Evolutionary conservation across 2,888 invertebrate genomes (phyloP), one percentile per base, ranked within the genome.

Genomic region (Zaprionus lineosus): DNA sequence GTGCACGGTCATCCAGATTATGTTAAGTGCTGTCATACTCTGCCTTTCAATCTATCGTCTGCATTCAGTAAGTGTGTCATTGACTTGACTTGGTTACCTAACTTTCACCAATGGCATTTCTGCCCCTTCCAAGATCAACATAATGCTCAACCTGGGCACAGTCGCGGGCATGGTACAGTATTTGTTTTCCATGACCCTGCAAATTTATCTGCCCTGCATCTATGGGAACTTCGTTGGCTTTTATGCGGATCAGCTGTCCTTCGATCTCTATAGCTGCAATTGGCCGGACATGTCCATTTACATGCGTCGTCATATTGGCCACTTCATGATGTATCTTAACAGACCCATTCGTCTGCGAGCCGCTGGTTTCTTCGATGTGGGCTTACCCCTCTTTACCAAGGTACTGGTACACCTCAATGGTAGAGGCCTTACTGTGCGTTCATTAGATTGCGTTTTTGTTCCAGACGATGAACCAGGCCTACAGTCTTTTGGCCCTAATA

Each of bases 401-500:
- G 70, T 71, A 48, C 2, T 15, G n/a, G n/a, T 28, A 21, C 7
- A 8, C 0, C 4, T 5, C 19, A 19, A 14, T 11, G 11, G 7
- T n/a, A n/a, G 9, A 11, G 4, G 6, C 26, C 21, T 3, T 28
- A 11, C 0, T 12, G 2, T 29, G 21, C 14, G 19, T n/a, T 47
- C 28, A 19, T 4, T 11, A 11, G 1, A 41, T 6, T 34, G 1
- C 8, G 11, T 16, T 11, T 19, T 36, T 7, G 2, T 68, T 76
- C 1, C 56, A 74, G 77, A 59, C 51, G 14, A 57, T 77, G 11
- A 77, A 77, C 37, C 78, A 81, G 26, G 64, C 76, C 26, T 81
- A 76, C 12, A 77, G 74, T 33, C 51, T 77, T 3, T 58, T 77
- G 46, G 81, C 76, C 12, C 29, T 76, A 36, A 41, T 76, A 9